phyloP scores from a whole-genome alignment of 2,888 invertebrate genomes.

The Linyphia triangularis region DNA sequence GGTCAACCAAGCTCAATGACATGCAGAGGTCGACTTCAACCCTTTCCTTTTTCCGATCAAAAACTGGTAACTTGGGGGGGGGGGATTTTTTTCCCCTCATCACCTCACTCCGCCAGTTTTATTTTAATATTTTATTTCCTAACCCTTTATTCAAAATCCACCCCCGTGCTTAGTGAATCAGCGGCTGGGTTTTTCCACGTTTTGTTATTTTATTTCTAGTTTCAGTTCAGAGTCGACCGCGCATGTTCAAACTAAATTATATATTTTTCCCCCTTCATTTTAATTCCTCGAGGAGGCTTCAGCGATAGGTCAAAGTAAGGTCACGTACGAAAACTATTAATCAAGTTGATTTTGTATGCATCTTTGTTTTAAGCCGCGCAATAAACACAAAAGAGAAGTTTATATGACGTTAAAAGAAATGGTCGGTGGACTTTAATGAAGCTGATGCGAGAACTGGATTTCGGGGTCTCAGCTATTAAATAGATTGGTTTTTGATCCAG shows the following conservation, averaged over 20 bases:
- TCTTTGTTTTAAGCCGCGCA: neutral
- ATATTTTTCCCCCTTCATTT: neutral
- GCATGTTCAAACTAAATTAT: neutral
- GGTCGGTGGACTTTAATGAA: constrained; percentile 4
- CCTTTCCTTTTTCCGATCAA: constrained; percentile 65
- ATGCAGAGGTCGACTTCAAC: constrained; percentile 62
- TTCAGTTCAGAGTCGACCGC: neutral
- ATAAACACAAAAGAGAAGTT: neutral
- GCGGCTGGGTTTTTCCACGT: constrained; percentile 25
- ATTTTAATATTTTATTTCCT: constrained; percentile 48
- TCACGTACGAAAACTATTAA: constrained; percentile 32
- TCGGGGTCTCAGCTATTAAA: neutral
- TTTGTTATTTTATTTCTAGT: constrained; percentile 17
- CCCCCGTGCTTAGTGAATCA: constrained; percentile 59
- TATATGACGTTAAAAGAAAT: constrained; percentile 8
- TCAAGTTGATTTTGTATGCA: constrained; percentile 27
- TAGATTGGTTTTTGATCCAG: too few relatives aligned
- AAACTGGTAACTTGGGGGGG: constrained; percentile 9
- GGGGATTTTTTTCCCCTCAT: neutral
- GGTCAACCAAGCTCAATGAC: constrained; percentile 67
- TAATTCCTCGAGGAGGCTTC: neutral
- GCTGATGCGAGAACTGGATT: constrained; percentile 11
- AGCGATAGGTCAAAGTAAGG: constrained; percentile 47
- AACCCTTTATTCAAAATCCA: constrained; percentile 50
- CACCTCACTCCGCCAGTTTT: constrained; percentile 26